A percentile compares a stretch with the other conserved stretches of the same genome.
Evolutionary conservation across 2,113 vertebrate genomes (phyloP).

Genomic region (Petroica traversi): DNA sequence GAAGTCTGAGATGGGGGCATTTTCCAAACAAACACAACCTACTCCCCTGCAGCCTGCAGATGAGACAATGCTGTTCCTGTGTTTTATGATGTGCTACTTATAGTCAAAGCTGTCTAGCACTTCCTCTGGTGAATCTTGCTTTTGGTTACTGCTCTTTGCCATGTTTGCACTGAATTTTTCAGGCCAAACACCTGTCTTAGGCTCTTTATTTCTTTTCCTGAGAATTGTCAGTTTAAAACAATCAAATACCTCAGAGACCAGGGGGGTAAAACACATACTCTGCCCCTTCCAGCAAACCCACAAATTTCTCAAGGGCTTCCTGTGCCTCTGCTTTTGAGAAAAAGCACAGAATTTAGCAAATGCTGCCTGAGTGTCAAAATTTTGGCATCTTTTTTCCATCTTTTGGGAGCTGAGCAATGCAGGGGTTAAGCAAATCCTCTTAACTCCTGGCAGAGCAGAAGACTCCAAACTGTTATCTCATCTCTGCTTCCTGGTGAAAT

Average conservation of each 20-base stretch:
- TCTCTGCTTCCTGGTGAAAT: background rate
- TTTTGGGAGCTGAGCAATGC: background rate
- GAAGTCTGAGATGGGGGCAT: background rate
- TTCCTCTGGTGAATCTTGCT: background rate
- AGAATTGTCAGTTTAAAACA: background rate
- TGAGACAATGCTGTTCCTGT: background rate
- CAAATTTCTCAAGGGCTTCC: background rate
- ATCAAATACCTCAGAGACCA: background rate
- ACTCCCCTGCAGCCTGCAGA: background rate
- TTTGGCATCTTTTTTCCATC: background rate
- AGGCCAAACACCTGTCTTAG: background rate
- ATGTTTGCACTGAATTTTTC: background rate
- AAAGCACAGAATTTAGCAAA: background rate
- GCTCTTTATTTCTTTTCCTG: background rate
- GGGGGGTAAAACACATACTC: background rate
- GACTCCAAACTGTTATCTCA: background rate
- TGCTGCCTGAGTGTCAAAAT: background rate
- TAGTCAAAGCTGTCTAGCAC: background rate
- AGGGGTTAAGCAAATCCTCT: background rate
- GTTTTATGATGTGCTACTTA: background rate
- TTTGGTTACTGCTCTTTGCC: background rate
- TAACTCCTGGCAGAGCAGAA: background rate
- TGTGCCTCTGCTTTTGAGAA: background rate
- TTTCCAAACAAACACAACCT: background rate
- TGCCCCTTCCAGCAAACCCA: background rate